Evolutionary conservation across 2,113 vertebrate species (phyloP).

Genomic region (Meles meles): DNA sequence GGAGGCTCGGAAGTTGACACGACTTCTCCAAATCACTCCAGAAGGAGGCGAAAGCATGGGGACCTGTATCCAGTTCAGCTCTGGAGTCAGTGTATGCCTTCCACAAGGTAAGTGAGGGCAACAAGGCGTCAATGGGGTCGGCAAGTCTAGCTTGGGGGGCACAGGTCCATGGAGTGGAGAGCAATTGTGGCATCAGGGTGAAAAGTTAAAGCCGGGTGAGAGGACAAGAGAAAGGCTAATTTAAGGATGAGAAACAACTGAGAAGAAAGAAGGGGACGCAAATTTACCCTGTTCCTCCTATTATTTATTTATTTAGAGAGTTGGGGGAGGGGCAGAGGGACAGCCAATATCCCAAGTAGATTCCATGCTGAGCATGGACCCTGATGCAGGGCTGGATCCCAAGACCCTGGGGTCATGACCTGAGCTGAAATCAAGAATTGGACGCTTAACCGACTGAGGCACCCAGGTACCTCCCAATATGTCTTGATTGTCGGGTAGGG

Average conservation of each 20-base stretch:
- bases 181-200: not conserved
- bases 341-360: not conserved
- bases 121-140: fast-evolving
- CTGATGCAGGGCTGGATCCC: not conserved
- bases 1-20: not conserved
- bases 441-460: not conserved
- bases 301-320: not conserved
- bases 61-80: too few species aligned
- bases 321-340: not conserved
- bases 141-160: fast-evolving
- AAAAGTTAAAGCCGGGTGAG: not conserved
- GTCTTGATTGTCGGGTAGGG: not conserved
- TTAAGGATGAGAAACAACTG: not conserved
- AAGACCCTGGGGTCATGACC: not conserved
- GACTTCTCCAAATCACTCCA: not conserved
- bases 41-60: not conserved
- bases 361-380: not conserved
- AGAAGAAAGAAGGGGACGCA: not conserved
- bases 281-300: not conserved
- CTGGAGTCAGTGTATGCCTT: fast-evolving
- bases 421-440: not conserved
- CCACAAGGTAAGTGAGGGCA: fast-evolving
- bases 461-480: too few species aligned
- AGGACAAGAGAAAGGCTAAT: not conserved
- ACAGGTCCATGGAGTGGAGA: not conserved